Percentiles rank a stretch among this genome's conserved stretches.
phyloP scores from a whole-genome alignment of 2,888 invertebrate species.

The Drosophila koepferae region DNA sequence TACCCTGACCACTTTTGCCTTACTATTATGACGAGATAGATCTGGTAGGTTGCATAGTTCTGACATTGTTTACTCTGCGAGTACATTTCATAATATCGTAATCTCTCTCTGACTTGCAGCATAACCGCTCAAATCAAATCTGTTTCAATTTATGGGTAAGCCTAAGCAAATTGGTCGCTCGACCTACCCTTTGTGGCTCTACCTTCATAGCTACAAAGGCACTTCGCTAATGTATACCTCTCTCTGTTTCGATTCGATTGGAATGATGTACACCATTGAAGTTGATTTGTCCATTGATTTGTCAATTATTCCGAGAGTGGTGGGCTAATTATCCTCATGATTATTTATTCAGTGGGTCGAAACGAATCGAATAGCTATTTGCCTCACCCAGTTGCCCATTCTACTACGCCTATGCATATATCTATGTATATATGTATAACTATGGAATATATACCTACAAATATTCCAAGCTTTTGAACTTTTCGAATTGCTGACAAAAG shows the following conservation, averaged over 20 bases:
- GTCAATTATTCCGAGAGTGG: conserved; percentile 24
- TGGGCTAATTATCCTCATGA: conserved; percentile 26
- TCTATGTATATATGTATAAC: neutral
- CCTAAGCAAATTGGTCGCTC: neutral
- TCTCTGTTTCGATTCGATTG: neutral
- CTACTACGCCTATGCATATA: neutral
- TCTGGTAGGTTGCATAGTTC: too few relatives aligned
- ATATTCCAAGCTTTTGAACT: conserved; percentile 3
- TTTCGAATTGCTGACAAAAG: conserved; percentile 30
- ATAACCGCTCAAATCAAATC: too few relatives aligned
- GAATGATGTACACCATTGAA: conserved; percentile 2
- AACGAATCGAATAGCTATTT: conserved; percentile 10
- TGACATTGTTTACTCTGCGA: neutral
- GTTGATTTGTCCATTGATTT: conserved; percentile 30
- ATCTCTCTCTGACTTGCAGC: neutral
- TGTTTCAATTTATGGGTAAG: neutral
- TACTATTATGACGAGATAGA: too few relatives aligned
- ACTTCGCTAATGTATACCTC: conserved; percentile 5
- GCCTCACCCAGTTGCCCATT: neutral
- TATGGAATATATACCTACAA: neutral
- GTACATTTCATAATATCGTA: neutral
- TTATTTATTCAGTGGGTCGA: conserved; percentile 41
- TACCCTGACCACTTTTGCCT: too few relatives aligned
- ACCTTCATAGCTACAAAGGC: neutral
- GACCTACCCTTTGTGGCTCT: neutral